phyloP scores from a whole-genome alignment of 2,888 invertebrate species.

The Cosmopolites sordidus region DNA sequence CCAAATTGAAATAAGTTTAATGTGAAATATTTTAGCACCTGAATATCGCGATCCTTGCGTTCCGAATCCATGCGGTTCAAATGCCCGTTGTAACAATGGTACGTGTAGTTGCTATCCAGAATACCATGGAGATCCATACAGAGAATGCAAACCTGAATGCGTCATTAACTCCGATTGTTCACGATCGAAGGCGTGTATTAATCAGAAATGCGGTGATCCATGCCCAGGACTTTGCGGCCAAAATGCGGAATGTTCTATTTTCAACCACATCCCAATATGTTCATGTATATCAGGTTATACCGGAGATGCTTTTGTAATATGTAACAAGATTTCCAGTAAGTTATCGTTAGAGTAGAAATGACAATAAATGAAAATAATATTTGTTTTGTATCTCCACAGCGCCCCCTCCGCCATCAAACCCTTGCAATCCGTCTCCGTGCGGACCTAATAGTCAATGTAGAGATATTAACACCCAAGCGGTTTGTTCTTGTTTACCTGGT shows the following conservation, averaged over 20 bases:
- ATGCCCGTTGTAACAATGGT: slow-evolving; percentile 68
- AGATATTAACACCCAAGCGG: slow-evolving; percentile 59
- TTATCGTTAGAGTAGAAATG: not conserved
- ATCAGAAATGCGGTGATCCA: slow-evolving; percentile 71
- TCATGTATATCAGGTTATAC: slow-evolving; percentile 65
- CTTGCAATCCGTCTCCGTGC: slow-evolving; percentile 73
- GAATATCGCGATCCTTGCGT: slow-evolving; percentile 56
- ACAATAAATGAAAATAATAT: too few relatives aligned
- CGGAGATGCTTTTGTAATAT: slow-evolving; percentile 66
- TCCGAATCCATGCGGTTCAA: slow-evolving; percentile 70
- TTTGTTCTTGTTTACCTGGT: slow-evolving; percentile 64
- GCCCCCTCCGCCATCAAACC: slow-evolving; percentile 51
- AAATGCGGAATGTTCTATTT: slow-evolving; percentile 67
- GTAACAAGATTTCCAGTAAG: slow-evolving; percentile 44
- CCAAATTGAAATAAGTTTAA: slow-evolving; percentile 7
- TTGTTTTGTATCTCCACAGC: slow-evolving; percentile 15
- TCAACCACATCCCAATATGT: slow-evolving; percentile 67
- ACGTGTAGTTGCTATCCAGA: slow-evolving; percentile 71
- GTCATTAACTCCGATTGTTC: slow-evolving; percentile 67
- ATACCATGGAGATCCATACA: slow-evolving; percentile 74
- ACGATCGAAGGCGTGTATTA: slow-evolving; percentile 63
- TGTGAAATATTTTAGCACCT: slow-evolving; percentile 42
- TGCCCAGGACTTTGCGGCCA: slow-evolving; percentile 73
- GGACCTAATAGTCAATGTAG: slow-evolving; percentile 72
- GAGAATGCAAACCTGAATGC: slow-evolving; percentile 70